These are phyloP conservation scores for Temnothorax unifasciatus DNA, from an alignment of 2,888 invertebrate genomes.

Conservation along the genomic window DNA sequence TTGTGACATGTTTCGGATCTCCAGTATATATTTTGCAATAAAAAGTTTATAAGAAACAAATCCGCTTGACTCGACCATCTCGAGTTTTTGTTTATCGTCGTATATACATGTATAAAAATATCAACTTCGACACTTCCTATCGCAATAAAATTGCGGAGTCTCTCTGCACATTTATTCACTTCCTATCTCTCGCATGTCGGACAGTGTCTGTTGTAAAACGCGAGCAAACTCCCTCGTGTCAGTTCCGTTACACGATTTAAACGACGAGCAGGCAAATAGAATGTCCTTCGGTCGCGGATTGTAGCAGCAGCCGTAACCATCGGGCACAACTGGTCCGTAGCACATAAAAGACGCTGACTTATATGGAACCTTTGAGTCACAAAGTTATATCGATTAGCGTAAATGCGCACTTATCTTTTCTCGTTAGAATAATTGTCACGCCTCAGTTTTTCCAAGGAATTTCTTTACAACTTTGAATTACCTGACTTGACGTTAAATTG, in stretches of 20 bases:
- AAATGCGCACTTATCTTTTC: not conserved
- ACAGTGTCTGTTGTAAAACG: slow-evolving; percentile 85
- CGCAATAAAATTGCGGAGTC: not conserved
- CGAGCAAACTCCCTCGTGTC: slow-evolving; percentile 86
- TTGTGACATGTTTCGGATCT: not conserved
- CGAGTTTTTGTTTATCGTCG: not conserved
- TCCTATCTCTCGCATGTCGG: slow-evolving; percentile 86
- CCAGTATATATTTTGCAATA: not conserved
- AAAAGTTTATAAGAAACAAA: slow-evolving; percentile 21
- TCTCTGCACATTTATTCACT: slow-evolving; percentile 12
- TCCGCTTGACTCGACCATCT: not conserved
- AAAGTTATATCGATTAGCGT: slow-evolving; percentile 29
- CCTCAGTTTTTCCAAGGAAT: slow-evolving; percentile 22
- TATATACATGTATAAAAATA: slow-evolving; percentile 20
- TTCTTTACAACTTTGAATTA: slow-evolving; percentile 80
- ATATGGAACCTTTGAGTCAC: slow-evolving; percentile 91
- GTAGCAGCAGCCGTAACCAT: slow-evolving; percentile 98
- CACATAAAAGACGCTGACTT: slow-evolving; percentile 94
- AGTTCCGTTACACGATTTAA: slow-evolving; percentile 87
- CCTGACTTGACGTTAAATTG: slow-evolving; percentile 96
- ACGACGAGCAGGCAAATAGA: slow-evolving; percentile 88
- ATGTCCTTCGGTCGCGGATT: slow-evolving; percentile 92
- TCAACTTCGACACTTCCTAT: not conserved
- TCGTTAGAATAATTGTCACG: not conserved
- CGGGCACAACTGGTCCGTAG: slow-evolving; percentile 94